Percentiles rank a stretch among this genome's conserved stretches.
phyloP scores from a whole-genome alignment of 2,888 invertebrate genomes.

The Hirtodrosophila histrioides region DNA sequence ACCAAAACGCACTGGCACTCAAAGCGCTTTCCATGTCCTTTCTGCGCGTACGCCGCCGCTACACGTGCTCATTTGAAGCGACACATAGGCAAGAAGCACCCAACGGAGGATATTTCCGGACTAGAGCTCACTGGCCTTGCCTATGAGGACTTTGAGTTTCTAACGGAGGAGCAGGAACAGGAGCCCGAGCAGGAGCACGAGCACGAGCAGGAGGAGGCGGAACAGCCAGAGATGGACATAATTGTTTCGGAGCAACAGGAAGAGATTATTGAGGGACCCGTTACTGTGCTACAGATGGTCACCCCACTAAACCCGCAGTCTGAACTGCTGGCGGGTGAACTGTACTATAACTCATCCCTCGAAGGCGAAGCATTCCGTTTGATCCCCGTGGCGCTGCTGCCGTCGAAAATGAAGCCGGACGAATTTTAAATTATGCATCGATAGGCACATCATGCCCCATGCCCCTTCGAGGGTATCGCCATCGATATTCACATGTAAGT shows the following conservation, averaged over 20 bases:
- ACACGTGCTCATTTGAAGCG: slow-evolving; percentile 45
- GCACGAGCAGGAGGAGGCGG: background rate
- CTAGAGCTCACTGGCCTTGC: slow-evolving; percentile 25
- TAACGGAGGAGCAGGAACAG: too few relatives aligned
- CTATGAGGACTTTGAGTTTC: slow-evolving; percentile 30
- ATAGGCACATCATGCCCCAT: background rate
- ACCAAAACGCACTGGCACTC: slow-evolving; percentile 45
- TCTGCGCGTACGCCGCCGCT: slow-evolving; percentile 45
- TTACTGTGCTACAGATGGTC: slow-evolving; percentile 48
- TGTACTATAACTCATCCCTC: slow-evolving; percentile 24
- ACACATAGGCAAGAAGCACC: slow-evolving; percentile 47
- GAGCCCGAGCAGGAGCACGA: background rate
- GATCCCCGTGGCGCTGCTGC: slow-evolving; percentile 42
- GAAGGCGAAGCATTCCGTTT: slow-evolving; percentile 51
- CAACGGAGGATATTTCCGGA: slow-evolving; percentile 23
- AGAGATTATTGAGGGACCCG: slow-evolving; percentile 25
- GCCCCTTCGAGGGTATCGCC: slow-evolving; percentile 1
- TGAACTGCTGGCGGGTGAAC: slow-evolving; percentile 25
- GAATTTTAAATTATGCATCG: slow-evolving; percentile 25
- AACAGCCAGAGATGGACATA: too few relatives aligned
- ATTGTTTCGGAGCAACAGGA: too few relatives aligned
- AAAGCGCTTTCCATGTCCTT: slow-evolving; percentile 47
- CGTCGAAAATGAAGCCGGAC: slow-evolving; percentile 9
- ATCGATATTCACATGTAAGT: slow-evolving; percentile 23
- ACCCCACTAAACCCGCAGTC: slow-evolving; percentile 26